Evolutionary conservation across 2,888 invertebrate species (phyloP).

Genomic region (Adela reaumurella): DNA sequence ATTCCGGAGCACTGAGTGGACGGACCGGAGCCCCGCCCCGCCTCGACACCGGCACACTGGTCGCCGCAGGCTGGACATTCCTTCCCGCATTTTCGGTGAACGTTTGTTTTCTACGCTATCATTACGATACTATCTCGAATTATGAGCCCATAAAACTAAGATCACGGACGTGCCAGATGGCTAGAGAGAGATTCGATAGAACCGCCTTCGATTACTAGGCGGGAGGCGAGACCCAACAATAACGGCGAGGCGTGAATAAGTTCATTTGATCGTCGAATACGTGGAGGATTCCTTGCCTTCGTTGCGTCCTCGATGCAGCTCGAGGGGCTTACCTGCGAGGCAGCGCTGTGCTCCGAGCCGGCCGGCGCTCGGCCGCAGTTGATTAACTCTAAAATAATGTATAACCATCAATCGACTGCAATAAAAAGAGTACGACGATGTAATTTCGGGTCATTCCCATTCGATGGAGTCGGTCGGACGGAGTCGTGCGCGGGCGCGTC

Average conservation of each 20-base stretch:
- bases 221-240: not conserved
- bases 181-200: too few relatives aligned
- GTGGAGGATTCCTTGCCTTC: too few relatives aligned
- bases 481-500: slow-evolving; percentile 16
- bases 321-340: too few relatives aligned
- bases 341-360: not conserved
- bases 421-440: not conserved
- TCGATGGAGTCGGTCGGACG: slow-evolving; percentile 20
- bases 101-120: not conserved
- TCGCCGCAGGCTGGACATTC: not conserved
- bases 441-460: slow-evolving; percentile 47
- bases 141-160: not conserved
- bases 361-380: not conserved
- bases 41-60: not conserved
- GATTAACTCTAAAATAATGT: not conserved
- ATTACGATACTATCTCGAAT: not conserved
- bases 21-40: not conserved
- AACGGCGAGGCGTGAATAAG: too few relatives aligned
- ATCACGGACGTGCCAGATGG: too few relatives aligned
- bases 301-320: too few relatives aligned
- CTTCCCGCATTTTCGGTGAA: not conserved
- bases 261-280: too few relatives aligned
- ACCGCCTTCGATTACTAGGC: too few relatives aligned
- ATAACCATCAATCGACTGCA: not conserved
- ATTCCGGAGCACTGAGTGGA: not conserved